Conservation (phyloP, 37 sponge, comb jelly and placozoan genomes). For the Hexactinellida sp. region DNA sequence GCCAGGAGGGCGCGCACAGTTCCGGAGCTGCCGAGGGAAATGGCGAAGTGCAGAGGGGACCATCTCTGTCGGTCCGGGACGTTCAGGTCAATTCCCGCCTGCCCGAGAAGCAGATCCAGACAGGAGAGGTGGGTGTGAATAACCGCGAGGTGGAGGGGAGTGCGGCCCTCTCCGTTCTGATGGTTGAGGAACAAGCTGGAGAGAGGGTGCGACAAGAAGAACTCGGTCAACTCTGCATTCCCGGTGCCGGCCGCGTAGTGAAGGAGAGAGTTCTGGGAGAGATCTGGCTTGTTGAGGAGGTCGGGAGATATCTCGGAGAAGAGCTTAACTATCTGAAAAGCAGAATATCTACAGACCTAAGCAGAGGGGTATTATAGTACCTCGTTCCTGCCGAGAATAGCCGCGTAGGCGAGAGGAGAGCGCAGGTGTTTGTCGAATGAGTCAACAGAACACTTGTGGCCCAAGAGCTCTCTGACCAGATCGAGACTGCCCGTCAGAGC, state of each 20-base stretch:
- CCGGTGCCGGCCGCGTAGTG: not conserved
- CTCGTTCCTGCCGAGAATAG: not conserved
- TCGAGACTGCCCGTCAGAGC: slow-evolving; percentile 17
- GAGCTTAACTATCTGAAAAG: not conserved
- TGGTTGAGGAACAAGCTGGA: not conserved
- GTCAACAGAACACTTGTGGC: not conserved
- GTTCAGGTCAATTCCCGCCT: not conserved
- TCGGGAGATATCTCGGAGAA: not conserved
- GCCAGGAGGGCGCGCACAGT: slow-evolving; percentile 3
- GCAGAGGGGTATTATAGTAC: not conserved
- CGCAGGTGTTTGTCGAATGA: not conserved
- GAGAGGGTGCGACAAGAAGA: not conserved
- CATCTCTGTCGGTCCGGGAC: not conserved
- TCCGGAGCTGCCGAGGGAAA: not conserved
- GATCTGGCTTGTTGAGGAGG: not conserved
- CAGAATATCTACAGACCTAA: not conserved
- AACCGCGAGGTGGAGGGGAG: slow-evolving; percentile 39
- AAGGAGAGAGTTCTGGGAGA: not conserved
- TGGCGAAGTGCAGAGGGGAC: not conserved
- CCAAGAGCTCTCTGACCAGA: slow-evolving; percentile 10
- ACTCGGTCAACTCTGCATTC: not conserved
- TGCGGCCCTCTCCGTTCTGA: slow-evolving; percentile 27
- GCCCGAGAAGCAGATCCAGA: slow-evolving; percentile 17
- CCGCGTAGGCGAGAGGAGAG: not conserved
- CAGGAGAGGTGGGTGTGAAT: slow-evolving; percentile 29